Percentiles rank a stretch among this genome's conserved stretches.
These are phyloP conservation scores for Cremastobaeus sp. DNA, from an alignment of 2,888 invertebrate genomes.

Conservation along the genomic window DNA sequence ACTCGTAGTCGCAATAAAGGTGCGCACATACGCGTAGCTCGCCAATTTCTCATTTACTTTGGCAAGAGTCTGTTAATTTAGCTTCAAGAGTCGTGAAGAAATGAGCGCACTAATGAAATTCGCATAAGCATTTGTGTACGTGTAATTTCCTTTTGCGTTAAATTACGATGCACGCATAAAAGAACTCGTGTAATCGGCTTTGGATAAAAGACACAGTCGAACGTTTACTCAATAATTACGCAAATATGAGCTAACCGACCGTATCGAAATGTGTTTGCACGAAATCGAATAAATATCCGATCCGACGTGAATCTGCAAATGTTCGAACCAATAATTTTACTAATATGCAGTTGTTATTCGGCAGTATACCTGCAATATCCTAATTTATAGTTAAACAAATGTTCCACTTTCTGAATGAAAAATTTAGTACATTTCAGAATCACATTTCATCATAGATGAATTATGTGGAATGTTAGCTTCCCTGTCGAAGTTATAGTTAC, in stretches of 20 bases:
- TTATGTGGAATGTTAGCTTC: too few species aligned
- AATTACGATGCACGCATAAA: slow-evolving; percentile 48
- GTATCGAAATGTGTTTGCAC: slow-evolving; percentile 6
- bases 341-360: neutral
- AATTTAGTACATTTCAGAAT: too few species aligned
- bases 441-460: too few species aligned
- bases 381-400: too few species aligned
- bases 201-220: slow-evolving; percentile 30
- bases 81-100: slow-evolving; percentile 61
- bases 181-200: slow-evolving; percentile 41
- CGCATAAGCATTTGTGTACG: slow-evolving; percentile 55
- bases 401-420: too few species aligned
- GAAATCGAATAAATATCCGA: slow-evolving; percentile 2
- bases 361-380: too few species aligned
- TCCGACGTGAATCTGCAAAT: neutral
- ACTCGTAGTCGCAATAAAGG: slow-evolving; percentile 75
- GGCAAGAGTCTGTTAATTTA: slow-evolving; percentile 61
- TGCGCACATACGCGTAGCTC: slow-evolving; percentile 62
- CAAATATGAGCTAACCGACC: slow-evolving; percentile 19
- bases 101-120: slow-evolving; percentile 62
- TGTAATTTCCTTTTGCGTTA: slow-evolving; percentile 48
- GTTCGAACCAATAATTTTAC: slow-evolving; percentile 1
- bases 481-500: too few species aligned
- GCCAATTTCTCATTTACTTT: slow-evolving; percentile 64
- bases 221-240: slow-evolving; percentile 33